Evolutionary conservation across 2,113 vertebrate genomes (phyloP).

Genomic region (Telmatochromis sp.): DNA sequence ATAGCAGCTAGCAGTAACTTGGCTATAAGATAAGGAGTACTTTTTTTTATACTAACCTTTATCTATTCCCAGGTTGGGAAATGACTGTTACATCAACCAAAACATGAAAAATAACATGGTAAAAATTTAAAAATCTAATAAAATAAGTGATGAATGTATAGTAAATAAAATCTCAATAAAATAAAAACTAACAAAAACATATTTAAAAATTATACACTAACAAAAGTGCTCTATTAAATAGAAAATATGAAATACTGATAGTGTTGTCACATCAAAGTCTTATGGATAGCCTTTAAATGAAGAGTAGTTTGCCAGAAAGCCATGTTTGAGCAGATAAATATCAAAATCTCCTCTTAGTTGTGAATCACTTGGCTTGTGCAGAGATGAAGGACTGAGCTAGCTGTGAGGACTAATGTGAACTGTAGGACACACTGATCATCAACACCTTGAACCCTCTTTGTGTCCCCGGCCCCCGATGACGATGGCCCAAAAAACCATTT

Average conservation of each 20-base stretch:
- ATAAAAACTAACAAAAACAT: not conserved
- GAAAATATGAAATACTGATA: not conserved
- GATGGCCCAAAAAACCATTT: not conserved
- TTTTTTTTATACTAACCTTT: not conserved
- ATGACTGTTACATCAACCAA: not conserved
- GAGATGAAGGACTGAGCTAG: not conserved
- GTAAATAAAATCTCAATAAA: not conserved
- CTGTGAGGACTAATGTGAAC: not conserved
- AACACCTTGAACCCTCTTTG: not conserved
- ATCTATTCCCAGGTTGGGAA: not conserved
- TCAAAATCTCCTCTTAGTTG: not conserved
- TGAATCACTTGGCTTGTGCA: not conserved
- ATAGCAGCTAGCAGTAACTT: not conserved
- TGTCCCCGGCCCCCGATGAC: not conserved
- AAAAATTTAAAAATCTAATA: not conserved
- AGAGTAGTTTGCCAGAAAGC: not conserved
- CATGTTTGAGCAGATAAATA: not conserved
- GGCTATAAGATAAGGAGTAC: not conserved
- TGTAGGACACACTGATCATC: not conserved
- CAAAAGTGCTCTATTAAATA: not conserved
- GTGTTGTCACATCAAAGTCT: not conserved
- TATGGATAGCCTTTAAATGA: not conserved
- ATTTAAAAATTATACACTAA: not conserved
- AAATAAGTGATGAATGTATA: not conserved
- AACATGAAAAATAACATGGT: not conserved